These are phyloP conservation scores for Ammodytes dubius DNA, from an alignment of 2,113 vertebrate species.

Conservation along the genomic window DNA sequence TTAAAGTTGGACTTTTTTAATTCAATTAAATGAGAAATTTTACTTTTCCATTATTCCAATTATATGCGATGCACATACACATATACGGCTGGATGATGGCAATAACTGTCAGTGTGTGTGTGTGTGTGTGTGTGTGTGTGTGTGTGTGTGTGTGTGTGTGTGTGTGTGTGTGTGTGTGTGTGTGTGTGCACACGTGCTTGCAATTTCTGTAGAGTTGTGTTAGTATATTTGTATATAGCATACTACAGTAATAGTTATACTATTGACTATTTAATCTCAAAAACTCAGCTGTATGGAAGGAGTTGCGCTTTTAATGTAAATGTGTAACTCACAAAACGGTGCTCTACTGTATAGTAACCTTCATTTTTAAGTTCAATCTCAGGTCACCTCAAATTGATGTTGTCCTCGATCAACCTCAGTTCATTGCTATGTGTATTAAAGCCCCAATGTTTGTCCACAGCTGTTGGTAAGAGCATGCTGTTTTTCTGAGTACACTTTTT, in stretches of 20 bases:
- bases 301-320: not conserved
- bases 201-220: too few relatives aligned
- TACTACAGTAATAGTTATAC: not conserved
- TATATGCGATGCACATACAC: not conserved
- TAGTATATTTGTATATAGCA: too few relatives aligned
- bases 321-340: not conserved
- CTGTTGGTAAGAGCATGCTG: conserved; percentile 34
- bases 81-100: conserved; percentile 12
- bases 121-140: not conserved
- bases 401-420: conserved; percentile 12
- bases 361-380: conserved; percentile 7
- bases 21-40: too few relatives aligned
- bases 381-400: conserved; percentile 27
- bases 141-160: not conserved
- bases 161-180: not conserved
- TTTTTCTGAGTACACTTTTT: conserved; percentile 15
- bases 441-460: conserved; percentile 20
- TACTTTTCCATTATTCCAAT: too few relatives aligned
- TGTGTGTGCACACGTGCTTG: not conserved
- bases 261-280: not conserved
- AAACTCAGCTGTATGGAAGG: not conserved
- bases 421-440: conserved; percentile 21
- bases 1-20: too few relatives aligned
- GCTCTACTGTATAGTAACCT: not conserved
- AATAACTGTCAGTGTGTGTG: conserved; percentile 19